Evolutionary conservation across 2,113 vertebrate species (phyloP), one percentile per base, ranked within the genome.

Genomic region (Amphilophus citrinellus): DNA sequence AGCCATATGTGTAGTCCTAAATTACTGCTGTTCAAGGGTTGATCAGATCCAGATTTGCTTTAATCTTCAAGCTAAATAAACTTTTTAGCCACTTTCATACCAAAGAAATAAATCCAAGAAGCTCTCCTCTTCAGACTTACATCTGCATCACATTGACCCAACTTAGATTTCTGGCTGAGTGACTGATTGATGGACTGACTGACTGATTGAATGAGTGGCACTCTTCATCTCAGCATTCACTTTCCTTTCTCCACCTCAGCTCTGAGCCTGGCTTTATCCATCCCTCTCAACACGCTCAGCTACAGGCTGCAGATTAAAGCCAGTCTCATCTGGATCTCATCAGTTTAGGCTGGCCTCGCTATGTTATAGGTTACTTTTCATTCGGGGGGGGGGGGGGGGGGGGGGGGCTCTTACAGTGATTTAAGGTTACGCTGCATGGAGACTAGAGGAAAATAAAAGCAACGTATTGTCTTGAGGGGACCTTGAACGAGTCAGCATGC

Each of bases 241-340:
- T 80, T 80, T 81, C 80, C 83, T 87, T 50, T 88, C 84, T 77
- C 59, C 83, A 84, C 82, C 73, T 84, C 68, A 22, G 50, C 80
- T 88, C 85, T 50, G 7, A 63, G 53, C 62, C 58, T 22, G 6
- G 61, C 30, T 76, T 17, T 68, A 83, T 78, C 84, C 77, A 76
- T 87, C 86, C 86, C 76, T 85, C 84, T 90, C 93, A 92, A 76
- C 89, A 90, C 83, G 60, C 50, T 7, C n/a, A 59, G 27, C 87
- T 42, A 71, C 66, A 83, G 62, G 83, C 76, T 82, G 68, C 87
- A 91, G 92, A 93, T 92, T 92, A 87, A 93, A 92, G 89, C 84
- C 10, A 10, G 62, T 59, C 81, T 94, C 89, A 93, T 94, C 93
- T 95, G 95, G 91, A 93, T 88, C 89, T 92, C 91, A 94, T 95